These are phyloP conservation scores for Sebastes schlegelii DNA, from an alignment of 2,113 vertebrate species.

Conservation along the genomic window DNA sequence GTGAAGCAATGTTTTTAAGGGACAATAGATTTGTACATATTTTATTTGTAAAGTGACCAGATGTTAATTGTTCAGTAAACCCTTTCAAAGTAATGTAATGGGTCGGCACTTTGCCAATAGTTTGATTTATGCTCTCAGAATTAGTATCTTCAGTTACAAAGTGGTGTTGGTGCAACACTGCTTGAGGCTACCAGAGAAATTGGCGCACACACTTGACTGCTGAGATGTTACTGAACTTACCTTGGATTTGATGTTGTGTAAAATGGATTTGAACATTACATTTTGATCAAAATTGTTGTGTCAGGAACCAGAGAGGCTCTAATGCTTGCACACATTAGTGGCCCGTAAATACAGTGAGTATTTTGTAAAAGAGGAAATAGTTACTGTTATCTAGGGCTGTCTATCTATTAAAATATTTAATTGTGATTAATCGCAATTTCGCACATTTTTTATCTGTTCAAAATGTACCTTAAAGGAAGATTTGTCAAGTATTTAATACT, in stretches of 20 bases:
- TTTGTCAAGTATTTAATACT: too few species aligned
- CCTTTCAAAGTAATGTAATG: background rate
- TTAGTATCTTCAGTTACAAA: background rate
- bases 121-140: slow-evolving; percentile 3
- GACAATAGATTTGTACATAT: background rate
- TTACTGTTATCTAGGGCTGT: background rate
- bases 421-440: too few species aligned
- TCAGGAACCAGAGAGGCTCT: background rate
- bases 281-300: background rate
- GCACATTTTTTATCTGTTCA: too few species aligned
- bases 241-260: slow-evolving; percentile 15
- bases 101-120: background rate
- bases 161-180: background rate
- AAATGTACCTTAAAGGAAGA: too few species aligned
- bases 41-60: background rate
- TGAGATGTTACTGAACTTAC: slow-evolving; percentile 5
- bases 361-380: background rate
- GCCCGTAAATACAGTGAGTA: background rate
- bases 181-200: background rate
- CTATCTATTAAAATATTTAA: too few species aligned
- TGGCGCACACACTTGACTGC: background rate
- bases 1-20: background rate
- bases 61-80: background rate
- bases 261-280: slow-evolving; percentile 16
- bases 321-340: background rate